These are phyloP conservation scores for Macrobrachium nipponense DNA, from an alignment of 1,140 invertebrate species.

Conservation along the genomic window DNA sequence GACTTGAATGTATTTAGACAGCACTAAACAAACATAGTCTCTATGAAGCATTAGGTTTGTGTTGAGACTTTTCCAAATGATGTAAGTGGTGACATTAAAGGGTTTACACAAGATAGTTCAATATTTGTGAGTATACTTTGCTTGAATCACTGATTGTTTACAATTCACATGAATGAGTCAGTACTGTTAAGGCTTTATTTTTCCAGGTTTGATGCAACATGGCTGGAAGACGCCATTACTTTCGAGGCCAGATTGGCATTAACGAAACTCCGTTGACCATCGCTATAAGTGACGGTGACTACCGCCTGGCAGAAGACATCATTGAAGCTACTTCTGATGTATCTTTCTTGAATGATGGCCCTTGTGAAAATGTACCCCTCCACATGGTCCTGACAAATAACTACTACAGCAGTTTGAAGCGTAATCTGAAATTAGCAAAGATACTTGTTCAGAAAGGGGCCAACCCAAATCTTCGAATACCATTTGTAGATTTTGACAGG, in stretches of 20 bases:
- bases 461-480: conserved; percentile 50
- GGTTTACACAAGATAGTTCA: too few species aligned
- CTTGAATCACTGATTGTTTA: too few species aligned
- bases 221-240: conserved; percentile 29
- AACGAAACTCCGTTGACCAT: conserved; percentile 46
- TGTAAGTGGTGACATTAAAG: too few species aligned
- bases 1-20: too few species aligned
- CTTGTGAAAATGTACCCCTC: conserved; percentile 42
- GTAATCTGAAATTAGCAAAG: conserved; percentile 39
- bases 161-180: too few species aligned
- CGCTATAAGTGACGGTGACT: conserved; percentile 34
- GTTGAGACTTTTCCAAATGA: too few species aligned
- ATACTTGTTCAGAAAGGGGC: conserved; percentile 49
- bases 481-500: conserved; percentile 29
- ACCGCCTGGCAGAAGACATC: conserved; percentile 40
- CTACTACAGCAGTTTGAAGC: conserved; percentile 5
- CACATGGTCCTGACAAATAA: conserved; percentile 40
- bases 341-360: conserved; percentile 46
- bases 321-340: conserved; percentile 16
- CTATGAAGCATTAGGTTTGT: too few species aligned
- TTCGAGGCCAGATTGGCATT: conserved; percentile 50
- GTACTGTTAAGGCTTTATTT: too few species aligned
- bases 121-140: too few species aligned
- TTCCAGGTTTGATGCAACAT: conserved; percentile 10
- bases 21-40: too few species aligned